These are phyloP conservation scores for Ammodytes dubius DNA, from an alignment of 2,113 vertebrate genomes.

Conservation along the genomic window DNA sequence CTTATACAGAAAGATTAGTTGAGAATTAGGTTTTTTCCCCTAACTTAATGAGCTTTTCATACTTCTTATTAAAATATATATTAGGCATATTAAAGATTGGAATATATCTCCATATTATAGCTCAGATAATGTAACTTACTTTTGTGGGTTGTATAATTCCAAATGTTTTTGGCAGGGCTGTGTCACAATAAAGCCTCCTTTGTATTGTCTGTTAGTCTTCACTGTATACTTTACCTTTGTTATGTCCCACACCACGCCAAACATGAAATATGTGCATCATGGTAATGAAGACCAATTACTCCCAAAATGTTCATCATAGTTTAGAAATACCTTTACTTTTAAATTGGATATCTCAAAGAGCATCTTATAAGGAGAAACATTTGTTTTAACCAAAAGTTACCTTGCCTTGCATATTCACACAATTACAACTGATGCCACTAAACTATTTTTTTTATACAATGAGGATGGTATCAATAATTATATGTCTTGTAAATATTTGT, in stretches of 20 bases:
- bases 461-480: not conserved
- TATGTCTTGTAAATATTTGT: not conserved
- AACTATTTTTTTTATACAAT: not conserved
- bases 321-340: not conserved
- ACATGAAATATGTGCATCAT: not conserved
- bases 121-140: not conserved
- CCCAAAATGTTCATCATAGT: not conserved
- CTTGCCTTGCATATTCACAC: not conserved
- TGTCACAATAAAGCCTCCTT: not conserved
- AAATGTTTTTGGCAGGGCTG: not conserved
- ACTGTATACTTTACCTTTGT: not conserved
- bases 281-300: not conserved
- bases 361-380: not conserved
- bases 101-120: not conserved
- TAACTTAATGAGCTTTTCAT: slow-evolving; percentile 31
- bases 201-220: not conserved
- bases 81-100: slow-evolving; percentile 29
- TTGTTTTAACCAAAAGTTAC: no score
- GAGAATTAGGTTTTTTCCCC: slow-evolving; percentile 5
- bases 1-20: slow-evolving; percentile 15
- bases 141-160: not conserved
- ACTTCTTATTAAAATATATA: slow-evolving; percentile 43
- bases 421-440: not conserved
- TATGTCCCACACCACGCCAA: not conserved
- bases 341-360: not conserved